Percentiles rank a stretch among this genome's conserved stretches.
Evolutionary conservation across 2,888 invertebrate genomes (phyloP).

Genomic region (Lepidonotus clava): DNA sequence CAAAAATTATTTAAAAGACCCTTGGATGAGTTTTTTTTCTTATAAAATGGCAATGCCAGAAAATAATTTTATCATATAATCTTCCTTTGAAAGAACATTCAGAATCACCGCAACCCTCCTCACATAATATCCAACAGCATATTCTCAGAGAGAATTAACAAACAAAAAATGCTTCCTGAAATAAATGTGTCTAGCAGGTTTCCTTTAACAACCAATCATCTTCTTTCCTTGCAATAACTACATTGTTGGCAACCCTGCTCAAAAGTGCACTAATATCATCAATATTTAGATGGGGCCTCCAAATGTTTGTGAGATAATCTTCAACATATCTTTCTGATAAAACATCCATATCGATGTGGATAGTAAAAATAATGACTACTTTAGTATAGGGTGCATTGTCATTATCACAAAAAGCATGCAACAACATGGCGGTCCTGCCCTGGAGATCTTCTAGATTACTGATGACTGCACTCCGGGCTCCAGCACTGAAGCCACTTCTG

Average conservation of each 20-base stretch:
- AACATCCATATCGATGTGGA: slow-evolving; percentile 59
- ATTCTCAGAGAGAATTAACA: no score
- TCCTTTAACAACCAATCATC: no score
- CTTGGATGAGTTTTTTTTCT: no score
- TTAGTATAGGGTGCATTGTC: slow-evolving; percentile 77
- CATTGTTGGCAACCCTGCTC: slow-evolving; percentile 39
- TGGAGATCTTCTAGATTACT: slow-evolving; percentile 70
- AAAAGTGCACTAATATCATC: slow-evolving; percentile 36
- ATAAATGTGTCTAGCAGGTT: no score
- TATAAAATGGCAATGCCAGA: no score
- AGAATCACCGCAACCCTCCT: no score
- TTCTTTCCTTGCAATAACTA: slow-evolving; percentile 10
- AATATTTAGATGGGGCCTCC: slow-evolving; percentile 16
- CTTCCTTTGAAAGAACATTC: no score
- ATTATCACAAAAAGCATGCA: slow-evolving; percentile 77
- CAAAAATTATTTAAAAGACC: no score
- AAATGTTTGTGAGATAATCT: not conserved
- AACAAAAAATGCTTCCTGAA: no score
- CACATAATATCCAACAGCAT: no score
- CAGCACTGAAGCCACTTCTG: not conserved
- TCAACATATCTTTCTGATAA: no score
- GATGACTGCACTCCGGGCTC: slow-evolving; percentile 67
- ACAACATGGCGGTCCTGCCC: slow-evolving; percentile 70
- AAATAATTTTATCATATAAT: no score
- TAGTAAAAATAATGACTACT: slow-evolving; percentile 69